These are phyloP conservation scores for Ceyx margarethae DNA, from an alignment of 2,113 vertebrate genomes.

Conservation along the genomic window DNA sequence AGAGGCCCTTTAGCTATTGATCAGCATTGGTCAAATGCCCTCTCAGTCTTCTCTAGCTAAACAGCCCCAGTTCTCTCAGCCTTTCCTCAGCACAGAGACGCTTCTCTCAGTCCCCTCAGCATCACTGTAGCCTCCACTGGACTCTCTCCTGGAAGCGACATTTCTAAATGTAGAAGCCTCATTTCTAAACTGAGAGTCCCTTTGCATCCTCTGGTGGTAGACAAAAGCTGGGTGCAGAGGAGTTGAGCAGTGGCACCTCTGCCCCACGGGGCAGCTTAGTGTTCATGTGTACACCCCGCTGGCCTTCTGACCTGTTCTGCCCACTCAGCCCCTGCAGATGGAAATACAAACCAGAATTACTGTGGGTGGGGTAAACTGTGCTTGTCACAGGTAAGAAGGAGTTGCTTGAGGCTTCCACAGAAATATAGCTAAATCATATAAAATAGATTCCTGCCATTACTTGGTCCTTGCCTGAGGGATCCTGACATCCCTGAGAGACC, in stretches of 20 bases:
- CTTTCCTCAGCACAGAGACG: background rate
- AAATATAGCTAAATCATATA: background rate
- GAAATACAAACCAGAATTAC: background rate
- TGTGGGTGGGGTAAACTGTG: background rate
- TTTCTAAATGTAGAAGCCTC: background rate
- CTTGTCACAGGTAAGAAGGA: background rate
- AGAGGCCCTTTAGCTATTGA: background rate
- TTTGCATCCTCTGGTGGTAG: background rate
- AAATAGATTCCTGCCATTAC: background rate
- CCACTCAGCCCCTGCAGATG: background rate
- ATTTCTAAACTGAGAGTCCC: background rate
- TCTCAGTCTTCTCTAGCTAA: background rate
- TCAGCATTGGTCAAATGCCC: background rate
- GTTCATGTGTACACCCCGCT: accelerated
- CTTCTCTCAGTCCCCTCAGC: background rate
- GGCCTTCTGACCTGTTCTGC: background rate
- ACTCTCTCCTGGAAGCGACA: background rate
- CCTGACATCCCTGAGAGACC: background rate
- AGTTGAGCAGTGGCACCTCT: accelerated
- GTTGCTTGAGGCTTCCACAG: background rate
- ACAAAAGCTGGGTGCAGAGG: background rate
- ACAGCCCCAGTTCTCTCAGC: background rate
- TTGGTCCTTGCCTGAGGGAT: background rate
- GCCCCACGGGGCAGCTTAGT: no score
- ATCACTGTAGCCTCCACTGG: background rate